Evolutionary conservation across 2,113 vertebrate species (phyloP), one percentile per base, ranked within the genome.

Genomic region (Ptilorrhoa leucosticta): DNA sequence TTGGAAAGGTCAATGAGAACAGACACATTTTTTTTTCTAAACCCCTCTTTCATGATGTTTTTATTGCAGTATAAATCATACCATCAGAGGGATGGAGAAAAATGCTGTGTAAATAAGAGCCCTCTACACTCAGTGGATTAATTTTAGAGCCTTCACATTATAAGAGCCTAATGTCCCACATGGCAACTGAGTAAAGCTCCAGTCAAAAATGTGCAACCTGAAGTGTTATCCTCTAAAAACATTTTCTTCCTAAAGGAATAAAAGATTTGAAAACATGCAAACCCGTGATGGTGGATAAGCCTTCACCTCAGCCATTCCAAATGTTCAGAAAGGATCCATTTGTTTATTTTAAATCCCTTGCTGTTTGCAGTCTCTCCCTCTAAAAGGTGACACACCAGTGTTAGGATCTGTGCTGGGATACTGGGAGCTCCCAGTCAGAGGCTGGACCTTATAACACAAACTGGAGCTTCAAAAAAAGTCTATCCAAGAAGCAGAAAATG

Each of bases 211-310:
- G 90, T 93, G 94, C 50, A 80, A 70, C 33, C 54, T 83, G 23
- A 95, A 80, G 94, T 95, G 96, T 60, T 93, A 96, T 1, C 45
- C 58, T 85, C 88, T 88, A 93, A 91, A 92, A 92, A 83, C 37
- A 47, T 73, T 96, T 85, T 83, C 83, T 88, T 94, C 95, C 96
- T 95, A 80, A 90, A 94, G 95, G 94, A 96, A 95, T 93, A 88
- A 66, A 81, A 83, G 58, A 73, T 73, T 53, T 77, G 37, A 87
- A 83, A 90, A 53, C 63, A 70, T 19, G 10, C 40, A 88, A 66
- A 42, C 54, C 26, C 90, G 51, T 12, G 42, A 69, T 39, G 50
- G 39, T 86, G 54, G 42, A 22, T 58, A 39, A 86, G 33, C 58
- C 66, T 76, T 45, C 66, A 60, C 18, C 33, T 60, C 50, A 75